These are phyloP conservation scores for Salvator merianae DNA, from an alignment of 2,113 vertebrate species.

Conservation along the genomic window DNA sequence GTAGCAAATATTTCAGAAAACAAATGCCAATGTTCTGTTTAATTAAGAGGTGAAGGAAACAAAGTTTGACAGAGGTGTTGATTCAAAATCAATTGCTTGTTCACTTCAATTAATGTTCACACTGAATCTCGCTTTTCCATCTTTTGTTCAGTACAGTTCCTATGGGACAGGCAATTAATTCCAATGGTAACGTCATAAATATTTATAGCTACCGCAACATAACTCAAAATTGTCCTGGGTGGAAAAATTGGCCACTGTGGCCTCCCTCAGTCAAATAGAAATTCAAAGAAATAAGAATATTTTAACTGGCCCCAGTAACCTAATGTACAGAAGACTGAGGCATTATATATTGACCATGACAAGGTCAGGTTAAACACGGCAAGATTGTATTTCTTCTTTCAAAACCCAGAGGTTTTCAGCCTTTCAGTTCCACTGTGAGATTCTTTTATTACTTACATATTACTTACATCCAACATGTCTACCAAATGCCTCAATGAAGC, in stretches of 20 bases:
- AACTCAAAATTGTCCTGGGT: background rate
- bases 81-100: constrained; percentile 5
- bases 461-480: background rate
- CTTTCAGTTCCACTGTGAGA: background rate
- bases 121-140: background rate
- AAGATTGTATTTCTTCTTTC: background rate
- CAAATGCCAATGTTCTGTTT: background rate
- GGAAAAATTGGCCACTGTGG: background rate
- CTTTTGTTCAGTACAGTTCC: background rate
- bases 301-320: constrained; percentile 1
- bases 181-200: constrained; percentile 24
- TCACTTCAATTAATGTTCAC: background rate
- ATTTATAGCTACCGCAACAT: constrained; percentile 18
- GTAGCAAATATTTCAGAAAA: background rate
- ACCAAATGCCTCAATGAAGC: background rate
- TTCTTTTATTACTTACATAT: background rate
- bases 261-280: background rate
- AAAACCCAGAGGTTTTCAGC: background rate
- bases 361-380: background rate
- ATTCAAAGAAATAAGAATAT: constrained; percentile 6
- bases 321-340: background rate
- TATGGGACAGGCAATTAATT: constrained; percentile 40
- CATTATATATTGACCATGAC: background rate
- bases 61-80: background rate
- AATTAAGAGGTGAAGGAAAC: background rate